phyloP scores from a whole-genome alignment of 2,113 vertebrate species.

The Malaclemys terrapin region DNA sequence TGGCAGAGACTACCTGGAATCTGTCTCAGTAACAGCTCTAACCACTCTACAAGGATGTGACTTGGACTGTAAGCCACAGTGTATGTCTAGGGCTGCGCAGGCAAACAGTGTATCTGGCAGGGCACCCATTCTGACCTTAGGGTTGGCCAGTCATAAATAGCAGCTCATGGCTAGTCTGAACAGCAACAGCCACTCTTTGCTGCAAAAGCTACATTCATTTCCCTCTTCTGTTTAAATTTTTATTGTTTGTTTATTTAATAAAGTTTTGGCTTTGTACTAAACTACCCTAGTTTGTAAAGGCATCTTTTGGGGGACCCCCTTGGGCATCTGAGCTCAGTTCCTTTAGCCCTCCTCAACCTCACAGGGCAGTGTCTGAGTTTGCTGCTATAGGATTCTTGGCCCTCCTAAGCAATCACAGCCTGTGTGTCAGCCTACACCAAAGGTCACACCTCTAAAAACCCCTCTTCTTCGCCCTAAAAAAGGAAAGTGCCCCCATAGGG shows the following conservation, averaged over 20 bases:
- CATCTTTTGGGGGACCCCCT: neutral
- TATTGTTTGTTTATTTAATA: neutral
- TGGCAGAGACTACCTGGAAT: slow-evolving; percentile 18
- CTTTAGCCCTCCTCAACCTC: neutral
- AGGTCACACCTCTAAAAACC: accelerated
- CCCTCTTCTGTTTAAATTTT: neutral
- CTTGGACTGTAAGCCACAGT: too few species aligned
- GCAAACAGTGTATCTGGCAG: too few species aligned
- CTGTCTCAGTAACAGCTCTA: neutral
- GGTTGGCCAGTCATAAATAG: neutral
- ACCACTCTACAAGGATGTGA: neutral
- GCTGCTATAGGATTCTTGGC: neutral
- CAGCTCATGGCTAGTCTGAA: neutral
- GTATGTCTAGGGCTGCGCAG: too few species aligned
- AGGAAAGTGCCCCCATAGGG: neutral
- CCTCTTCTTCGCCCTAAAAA: neutral
- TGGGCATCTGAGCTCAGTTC: neutral
- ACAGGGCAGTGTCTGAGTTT: neutral
- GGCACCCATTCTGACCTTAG: too few species aligned
- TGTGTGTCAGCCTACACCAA: neutral
- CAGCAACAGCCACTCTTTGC: neutral
- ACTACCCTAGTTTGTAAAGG: neutral
- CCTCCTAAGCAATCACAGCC: neutral
- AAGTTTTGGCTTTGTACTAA: neutral
- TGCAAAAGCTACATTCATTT: neutral